phyloP scores from a whole-genome alignment of 2,888 invertebrate species.

The Euclidia mi region DNA sequence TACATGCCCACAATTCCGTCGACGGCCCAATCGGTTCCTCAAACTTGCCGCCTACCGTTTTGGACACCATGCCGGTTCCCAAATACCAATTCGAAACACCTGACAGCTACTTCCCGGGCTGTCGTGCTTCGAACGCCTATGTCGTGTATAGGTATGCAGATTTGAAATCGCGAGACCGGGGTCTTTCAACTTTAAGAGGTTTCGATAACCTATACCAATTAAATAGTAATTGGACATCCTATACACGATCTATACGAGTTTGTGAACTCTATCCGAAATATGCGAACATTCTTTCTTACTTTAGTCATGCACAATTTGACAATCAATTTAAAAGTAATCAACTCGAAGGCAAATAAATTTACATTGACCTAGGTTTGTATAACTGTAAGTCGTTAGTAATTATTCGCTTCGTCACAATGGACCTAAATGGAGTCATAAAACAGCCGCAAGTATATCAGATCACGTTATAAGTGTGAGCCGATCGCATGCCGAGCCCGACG shows the following conservation, averaged over 20 bases:
- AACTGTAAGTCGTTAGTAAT: constrained; percentile 33
- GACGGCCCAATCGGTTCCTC: constrained; percentile 67
- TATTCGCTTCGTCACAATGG: constrained; percentile 25
- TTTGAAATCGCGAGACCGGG: constrained; percentile 28
- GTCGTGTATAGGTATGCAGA: constrained; percentile 15
- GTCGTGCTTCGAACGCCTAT: constrained; percentile 9
- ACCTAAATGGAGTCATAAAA: constrained; percentile 40
- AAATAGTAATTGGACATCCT: constrained; percentile 37
- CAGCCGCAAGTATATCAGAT: constrained; percentile 53
- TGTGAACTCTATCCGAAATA: constrained; percentile 19
- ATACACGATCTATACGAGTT: constrained; percentile 13
- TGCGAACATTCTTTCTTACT: constrained; percentile 14
- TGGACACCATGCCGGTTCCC: constrained; percentile 23
- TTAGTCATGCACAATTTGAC: constrained; percentile 6
- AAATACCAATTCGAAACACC: constrained; percentile 25
- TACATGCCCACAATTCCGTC: constrained; percentile 73
- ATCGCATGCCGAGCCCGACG: constrained; percentile 62
- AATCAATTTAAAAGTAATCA: constrained; percentile 13
- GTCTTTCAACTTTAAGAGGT: constrained; percentile 48
- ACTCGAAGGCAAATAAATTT: constrained; percentile 30
- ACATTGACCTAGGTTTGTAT: constrained; percentile 52
- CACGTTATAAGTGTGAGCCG: constrained; percentile 74
- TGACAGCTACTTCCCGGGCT: constrained; percentile 7
- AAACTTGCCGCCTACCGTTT: constrained; percentile 57
- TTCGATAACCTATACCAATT: constrained; percentile 47